Evolutionary conservation across 1,140 invertebrate genomes (phyloP).

Genomic region (Proctacanthus coquilletti): DNA sequence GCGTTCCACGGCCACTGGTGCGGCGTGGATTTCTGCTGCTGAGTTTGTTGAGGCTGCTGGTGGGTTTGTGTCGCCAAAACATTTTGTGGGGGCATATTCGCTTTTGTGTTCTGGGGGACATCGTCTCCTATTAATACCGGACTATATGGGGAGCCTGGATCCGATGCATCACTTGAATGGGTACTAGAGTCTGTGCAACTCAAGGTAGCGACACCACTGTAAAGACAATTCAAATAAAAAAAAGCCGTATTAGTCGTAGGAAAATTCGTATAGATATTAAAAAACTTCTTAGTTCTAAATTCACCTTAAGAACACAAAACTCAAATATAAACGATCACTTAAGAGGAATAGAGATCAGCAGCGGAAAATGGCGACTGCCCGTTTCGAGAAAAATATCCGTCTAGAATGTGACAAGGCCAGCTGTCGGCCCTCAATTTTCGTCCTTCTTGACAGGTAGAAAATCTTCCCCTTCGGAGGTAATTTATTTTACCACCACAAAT

Average conservation of each 20-base stretch:
- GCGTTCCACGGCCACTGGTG: constrained; percentile 24
- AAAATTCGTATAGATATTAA: neutral
- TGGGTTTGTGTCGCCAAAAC: constrained; percentile 21
- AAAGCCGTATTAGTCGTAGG: neutral
- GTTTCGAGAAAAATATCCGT: too few relatives aligned
- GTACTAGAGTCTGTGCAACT: constrained; percentile 51
- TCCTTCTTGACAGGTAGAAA: too few relatives aligned
- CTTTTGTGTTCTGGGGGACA: constrained; percentile 34
- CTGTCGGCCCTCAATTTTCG: too few relatives aligned
- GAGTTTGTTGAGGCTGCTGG: constrained; percentile 6
- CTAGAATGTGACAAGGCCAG: too few relatives aligned
- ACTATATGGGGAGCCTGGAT: constrained; percentile 65
- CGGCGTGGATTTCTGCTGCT: neutral
- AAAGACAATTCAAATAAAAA: constrained; percentile 11
- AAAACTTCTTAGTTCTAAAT: too few relatives aligned
- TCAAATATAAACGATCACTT: too few relatives aligned
- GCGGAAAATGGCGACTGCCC: too few relatives aligned
- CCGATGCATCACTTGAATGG: constrained; percentile 57
- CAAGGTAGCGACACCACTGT: constrained; percentile 49
- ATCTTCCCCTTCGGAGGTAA: too few relatives aligned
- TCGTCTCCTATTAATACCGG: constrained; percentile 35
- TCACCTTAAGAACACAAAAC: too few relatives aligned
- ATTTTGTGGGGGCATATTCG: constrained; percentile 26
- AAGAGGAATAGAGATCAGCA: too few relatives aligned
- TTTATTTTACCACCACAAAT: too few relatives aligned